Evolutionary conservation across 2,888 invertebrate species (phyloP).

Genomic region (Eumerus sabulonum): DNA sequence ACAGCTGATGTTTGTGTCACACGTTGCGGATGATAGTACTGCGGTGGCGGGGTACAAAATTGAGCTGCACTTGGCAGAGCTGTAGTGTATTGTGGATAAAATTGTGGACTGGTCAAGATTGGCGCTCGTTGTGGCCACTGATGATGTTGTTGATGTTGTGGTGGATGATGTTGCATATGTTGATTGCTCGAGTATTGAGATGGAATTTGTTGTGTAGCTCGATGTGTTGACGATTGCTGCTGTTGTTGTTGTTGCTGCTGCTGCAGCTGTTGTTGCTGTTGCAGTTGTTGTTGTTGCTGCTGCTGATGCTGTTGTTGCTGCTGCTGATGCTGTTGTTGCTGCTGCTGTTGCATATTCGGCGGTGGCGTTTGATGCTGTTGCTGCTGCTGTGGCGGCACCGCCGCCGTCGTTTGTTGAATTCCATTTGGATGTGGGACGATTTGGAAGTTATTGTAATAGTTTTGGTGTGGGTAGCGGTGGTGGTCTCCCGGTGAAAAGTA

Average conservation of each 20-base stretch:
- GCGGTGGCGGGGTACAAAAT: conserved; percentile 48
- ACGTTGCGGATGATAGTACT: conserved; percentile 36
- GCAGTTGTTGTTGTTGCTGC: conserved; percentile 59
- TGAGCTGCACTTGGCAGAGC: conserved; percentile 43
- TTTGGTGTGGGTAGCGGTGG: conserved; percentile 61
- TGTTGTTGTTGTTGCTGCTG: conserved; percentile 65
- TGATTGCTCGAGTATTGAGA: conserved; percentile 59
- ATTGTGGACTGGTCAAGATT: conserved; percentile 59
- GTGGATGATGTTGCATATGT: conserved; percentile 63
- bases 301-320: conserved; percentile 67
- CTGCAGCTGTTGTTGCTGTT: conserved; percentile 64
- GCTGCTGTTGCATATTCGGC: conserved; percentile 61
- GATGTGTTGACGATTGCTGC: conserved; percentile 53
- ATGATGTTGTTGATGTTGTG: conserved; percentile 69
- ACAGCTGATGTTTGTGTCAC: conserved; percentile 45
- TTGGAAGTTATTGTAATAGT: conserved; percentile 57
- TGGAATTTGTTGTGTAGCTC: conserved; percentile 46
- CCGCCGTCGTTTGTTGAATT: conserved; percentile 65
- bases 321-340: conserved; percentile 65
- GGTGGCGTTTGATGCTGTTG: conserved; percentile 62
- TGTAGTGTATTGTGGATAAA: conserved; percentile 48
- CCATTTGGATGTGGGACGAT: conserved; percentile 68
- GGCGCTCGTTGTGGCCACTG: conserved; percentile 48
- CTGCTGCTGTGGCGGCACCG: conserved; percentile 68
- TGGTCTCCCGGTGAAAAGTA: conserved; percentile 64